phyloP scores from a whole-genome alignment of 2,797 vertebrate genomes.

The Psittacula derbiana region DNA sequence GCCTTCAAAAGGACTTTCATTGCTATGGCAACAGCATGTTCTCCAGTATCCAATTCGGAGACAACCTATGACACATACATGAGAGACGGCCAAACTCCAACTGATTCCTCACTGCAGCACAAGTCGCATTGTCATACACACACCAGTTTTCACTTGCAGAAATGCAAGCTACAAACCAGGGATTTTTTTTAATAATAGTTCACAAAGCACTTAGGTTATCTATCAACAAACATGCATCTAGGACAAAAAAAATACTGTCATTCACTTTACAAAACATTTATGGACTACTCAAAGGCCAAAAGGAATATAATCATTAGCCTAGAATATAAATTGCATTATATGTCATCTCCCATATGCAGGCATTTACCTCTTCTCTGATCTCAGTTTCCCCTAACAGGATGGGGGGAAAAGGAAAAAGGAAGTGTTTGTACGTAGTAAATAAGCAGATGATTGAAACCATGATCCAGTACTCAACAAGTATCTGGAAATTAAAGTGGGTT shows the following conservation, averaged over 20 bases:
- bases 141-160: slow-evolving; percentile 2
- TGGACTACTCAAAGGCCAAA: not conserved
- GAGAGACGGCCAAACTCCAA: slow-evolving; percentile 67
- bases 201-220: slow-evolving; percentile 24
- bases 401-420: not conserved
- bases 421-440: not conserved
- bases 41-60: slow-evolving; percentile 63
- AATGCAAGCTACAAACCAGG: not conserved
- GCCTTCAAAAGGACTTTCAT: slow-evolving; percentile 78
- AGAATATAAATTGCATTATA: not conserved
- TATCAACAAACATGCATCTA: slow-evolving; percentile 55
- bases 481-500: not conserved
- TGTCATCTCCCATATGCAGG: not conserved
- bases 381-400: not conserved
- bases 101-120: slow-evolving; percentile 12
- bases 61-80: slow-evolving; percentile 73
- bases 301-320: not conserved
- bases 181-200: not conserved
- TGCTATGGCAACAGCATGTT: slow-evolving; percentile 82
- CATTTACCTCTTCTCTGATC: not conserved
- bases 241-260: not conserved
- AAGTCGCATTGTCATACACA: not conserved
- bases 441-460: not conserved
- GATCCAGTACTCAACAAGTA: not conserved
- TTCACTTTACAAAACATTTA: slow-evolving; percentile 18